phyloP scores from a whole-genome alignment of 2,888 invertebrate genomes.

The Germaria angustata region DNA sequence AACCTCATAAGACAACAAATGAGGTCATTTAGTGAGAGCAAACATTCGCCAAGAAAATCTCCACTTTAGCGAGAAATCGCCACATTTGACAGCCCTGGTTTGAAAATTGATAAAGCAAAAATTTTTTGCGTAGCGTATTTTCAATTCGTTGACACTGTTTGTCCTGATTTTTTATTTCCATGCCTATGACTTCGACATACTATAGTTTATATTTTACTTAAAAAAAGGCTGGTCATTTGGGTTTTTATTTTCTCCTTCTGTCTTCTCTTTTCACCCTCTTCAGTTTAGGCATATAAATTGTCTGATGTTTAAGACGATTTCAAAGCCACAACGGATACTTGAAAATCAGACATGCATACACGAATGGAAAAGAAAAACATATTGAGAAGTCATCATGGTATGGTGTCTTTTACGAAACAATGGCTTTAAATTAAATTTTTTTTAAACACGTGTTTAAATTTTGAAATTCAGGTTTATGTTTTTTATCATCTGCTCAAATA shows the following conservation, averaged over 20 bases:
- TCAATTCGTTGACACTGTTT: background rate
- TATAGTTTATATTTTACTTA: slow-evolving; percentile 8
- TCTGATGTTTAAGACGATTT: background rate
- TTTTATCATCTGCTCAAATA: slow-evolving; percentile 65
- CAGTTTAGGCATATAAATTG: slow-evolving; percentile 17
- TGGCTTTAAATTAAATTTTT: slow-evolving; percentile 30
- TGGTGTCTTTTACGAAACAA: slow-evolving; percentile 49
- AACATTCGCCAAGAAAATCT: no score
- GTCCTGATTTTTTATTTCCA: slow-evolving; percentile 8
- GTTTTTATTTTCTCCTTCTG: background rate
- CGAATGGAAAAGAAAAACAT: slow-evolving; percentile 1
- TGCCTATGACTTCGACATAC: slow-evolving; percentile 42
- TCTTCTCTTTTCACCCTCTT: background rate
- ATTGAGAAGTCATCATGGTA: slow-evolving; percentile 52
- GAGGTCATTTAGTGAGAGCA: no score
- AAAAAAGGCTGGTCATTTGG: slow-evolving; percentile 17
- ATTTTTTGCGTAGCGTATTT: background rate
- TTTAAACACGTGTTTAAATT: slow-evolving; percentile 66
- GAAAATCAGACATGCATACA: slow-evolving; percentile 50
- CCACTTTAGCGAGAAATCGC: no score
- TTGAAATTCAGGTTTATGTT: slow-evolving; percentile 60
- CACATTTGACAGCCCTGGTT: no score
- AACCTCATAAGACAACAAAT: no score
- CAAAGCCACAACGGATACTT: slow-evolving; percentile 46
- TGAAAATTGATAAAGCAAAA: no score